phyloP scores from a whole-genome alignment of 2,113 vertebrate species.

The Ochotona princeps region DNA sequence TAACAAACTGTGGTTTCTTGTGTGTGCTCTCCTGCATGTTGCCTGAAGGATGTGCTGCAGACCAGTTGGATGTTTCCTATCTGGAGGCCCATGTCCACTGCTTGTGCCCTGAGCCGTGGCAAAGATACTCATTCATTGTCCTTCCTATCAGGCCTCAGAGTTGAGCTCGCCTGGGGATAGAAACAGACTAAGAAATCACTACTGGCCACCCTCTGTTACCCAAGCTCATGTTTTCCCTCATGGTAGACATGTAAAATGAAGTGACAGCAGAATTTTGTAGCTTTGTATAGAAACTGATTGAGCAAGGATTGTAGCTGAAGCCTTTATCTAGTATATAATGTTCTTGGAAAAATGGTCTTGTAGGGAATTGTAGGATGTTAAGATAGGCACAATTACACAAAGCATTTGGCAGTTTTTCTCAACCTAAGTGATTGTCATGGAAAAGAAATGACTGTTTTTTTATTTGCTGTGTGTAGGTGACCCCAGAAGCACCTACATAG shows the following conservation, averaged over 20 bases:
- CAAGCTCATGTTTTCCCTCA: not conserved
- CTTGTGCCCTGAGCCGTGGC: not conserved
- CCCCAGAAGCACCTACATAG: not conserved
- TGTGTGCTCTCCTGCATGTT: not conserved
- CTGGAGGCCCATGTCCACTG: not conserved
- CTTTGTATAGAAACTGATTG: not conserved
- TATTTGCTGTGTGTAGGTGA: not conserved
- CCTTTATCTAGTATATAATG: not conserved
- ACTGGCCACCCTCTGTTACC: not conserved
- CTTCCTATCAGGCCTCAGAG: not conserved
- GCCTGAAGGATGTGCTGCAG: not conserved
- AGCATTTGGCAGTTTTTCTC: not conserved
- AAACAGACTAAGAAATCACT: not conserved
- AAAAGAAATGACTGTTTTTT: constrained; percentile 2
- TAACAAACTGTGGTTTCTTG: not conserved
- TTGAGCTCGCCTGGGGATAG: not conserved
- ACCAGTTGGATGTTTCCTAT: not conserved
- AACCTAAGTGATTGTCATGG: constrained; percentile 3
- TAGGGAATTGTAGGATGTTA: not conserved
- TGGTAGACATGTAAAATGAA: not conserved
- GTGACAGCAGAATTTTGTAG: not conserved
- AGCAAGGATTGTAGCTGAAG: not conserved
- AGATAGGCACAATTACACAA: not conserved
- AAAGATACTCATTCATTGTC: not conserved
- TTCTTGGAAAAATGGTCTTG: not conserved